phyloP scores from a whole-genome alignment of 1,140 invertebrate species.

The Anoplophora glabripennis region DNA sequence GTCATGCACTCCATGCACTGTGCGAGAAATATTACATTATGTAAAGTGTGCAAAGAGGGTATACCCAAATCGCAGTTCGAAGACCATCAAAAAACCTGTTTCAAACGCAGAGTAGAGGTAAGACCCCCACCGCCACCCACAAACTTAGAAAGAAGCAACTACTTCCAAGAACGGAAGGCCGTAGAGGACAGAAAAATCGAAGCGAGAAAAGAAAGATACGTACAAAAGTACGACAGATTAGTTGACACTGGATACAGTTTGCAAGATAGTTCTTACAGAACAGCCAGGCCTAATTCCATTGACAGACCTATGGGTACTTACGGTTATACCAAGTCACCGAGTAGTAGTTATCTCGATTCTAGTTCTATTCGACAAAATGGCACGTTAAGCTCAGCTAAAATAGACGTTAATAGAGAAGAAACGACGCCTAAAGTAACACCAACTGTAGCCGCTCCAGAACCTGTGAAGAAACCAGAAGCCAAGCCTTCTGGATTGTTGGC shows the following conservation, averaged over 20 bases:
- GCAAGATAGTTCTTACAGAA: conserved; percentile 10
- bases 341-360: too few relatives aligned
- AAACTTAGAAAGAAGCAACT: conserved; percentile 35
- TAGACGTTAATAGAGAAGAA: conserved; percentile 5
- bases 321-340: too few relatives aligned
- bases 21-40: conserved; percentile 44
- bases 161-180: conserved; percentile 33
- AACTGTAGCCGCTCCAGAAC: background rate
- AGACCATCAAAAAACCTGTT: conserved; percentile 37
- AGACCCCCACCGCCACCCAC: conserved; percentile 26
- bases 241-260: conserved; percentile 31
- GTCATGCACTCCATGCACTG: conserved; percentile 49
- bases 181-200: conserved; percentile 34
- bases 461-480: conserved; percentile 9
- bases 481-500: conserved; percentile 40
- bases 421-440: background rate
- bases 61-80: conserved; percentile 42
- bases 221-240: conserved; percentile 34
- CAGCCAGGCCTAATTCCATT: background rate
- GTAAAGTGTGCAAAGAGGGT: conserved; percentile 44
- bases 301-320: too few relatives aligned
- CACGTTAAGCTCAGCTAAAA: background rate
- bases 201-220: conserved; percentile 26
- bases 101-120: conserved; percentile 17
- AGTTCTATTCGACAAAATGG: background rate